A percentile compares a stretch with the other conserved stretches of the same genome.
Conservation (phyloP, 2,888 invertebrate genomes). For the Watsonalla binaria region DNA sequence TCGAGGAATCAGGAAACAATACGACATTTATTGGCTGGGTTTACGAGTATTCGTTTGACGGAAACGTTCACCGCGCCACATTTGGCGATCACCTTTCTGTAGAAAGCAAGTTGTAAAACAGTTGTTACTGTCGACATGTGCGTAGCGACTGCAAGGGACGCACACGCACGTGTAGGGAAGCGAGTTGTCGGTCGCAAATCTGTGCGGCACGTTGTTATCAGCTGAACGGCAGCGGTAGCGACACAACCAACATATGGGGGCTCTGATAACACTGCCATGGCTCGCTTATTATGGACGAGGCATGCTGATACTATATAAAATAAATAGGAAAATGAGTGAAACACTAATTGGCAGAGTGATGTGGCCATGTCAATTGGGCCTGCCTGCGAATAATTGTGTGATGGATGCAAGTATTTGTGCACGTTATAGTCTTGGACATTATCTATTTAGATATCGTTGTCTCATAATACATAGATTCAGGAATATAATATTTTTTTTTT, state of each 20-base stretch:
- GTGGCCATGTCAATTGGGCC: too few species aligned
- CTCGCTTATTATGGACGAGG: neutral
- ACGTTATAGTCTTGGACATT: too few species aligned
- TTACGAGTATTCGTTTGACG: conserved; percentile 32
- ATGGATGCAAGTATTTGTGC: too few species aligned
- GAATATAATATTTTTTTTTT: too few species aligned
- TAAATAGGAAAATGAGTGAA: too few species aligned
- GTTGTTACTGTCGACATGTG: conserved; percentile 60
- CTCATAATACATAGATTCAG: too few species aligned
- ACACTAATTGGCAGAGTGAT: too few species aligned
- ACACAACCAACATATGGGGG: neutral
- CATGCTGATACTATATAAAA: too few species aligned
- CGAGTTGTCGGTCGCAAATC: conserved; percentile 57
- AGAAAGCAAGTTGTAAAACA: conserved; percentile 68
- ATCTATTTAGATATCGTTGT: too few species aligned
- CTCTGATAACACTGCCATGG: conserved; percentile 19
- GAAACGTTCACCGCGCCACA: conserved; percentile 42
- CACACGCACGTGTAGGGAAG: conserved; percentile 65
- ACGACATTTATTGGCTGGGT: conserved; percentile 24
- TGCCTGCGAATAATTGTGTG: too few species aligned
- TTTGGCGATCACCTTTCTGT: conserved; percentile 70
- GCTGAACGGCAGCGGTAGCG: conserved; percentile 29
- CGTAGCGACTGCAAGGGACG: conserved; percentile 35
- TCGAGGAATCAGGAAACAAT: conserved; percentile 36
- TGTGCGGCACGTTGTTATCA: conserved; percentile 67